Base-by-base conservation (phyloP, 2,797 vertebrate species). In the Geotrypetes seraphini region DNA sequence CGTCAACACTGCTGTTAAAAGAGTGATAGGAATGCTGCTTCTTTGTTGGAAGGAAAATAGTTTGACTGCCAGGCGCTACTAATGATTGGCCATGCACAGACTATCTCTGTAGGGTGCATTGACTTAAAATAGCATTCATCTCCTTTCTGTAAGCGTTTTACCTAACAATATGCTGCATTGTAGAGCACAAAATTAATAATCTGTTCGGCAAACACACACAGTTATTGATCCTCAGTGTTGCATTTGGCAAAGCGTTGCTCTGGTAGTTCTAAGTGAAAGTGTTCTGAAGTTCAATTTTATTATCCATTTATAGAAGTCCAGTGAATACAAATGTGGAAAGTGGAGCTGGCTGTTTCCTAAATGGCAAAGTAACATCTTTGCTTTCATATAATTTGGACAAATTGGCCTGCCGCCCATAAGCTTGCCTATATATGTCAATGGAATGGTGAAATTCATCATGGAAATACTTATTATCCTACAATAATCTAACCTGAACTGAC, bases 1-100 rank as follows among this genome's bases (percentile, higher is more conserved):
- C 63, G 60, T 69, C 69, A 67, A 67, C 57, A 55, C 49, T 43
- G 51, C 57, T 55, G 58, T 68, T 50, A 39, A n/a, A n/a, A 61
- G 59, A 68, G 42, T 25, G 36, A 47, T 62, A 50, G 60, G 36
- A 63, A 42, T 41, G 48, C 40, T 41, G 43, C 32, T 30, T 31
- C 63, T 31, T 59, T 36, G 31, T 54, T 59, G 39, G 21, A 36
- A 62, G 43, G 56, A 73, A 45, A 43, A 47, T 47, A 22, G 2
- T 47, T 37, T 51, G 54, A 36, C 41, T 48, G 51, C 50, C 29
- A 34, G 48, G 35, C 31, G 51, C 20, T 47, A 22, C 31, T 39
- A 37, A 51, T 67, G 59, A 69, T 59, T n/a, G n/a, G n/a, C n/a
- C 54, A 59, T 46, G 51, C 35, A 32, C 9, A 21, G 31, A 39